Percentiles rank a stretch among this genome's conserved stretches.
Conservation (phyloP, 2,113 vertebrate genomes). For the Mirza zaza region DNA sequence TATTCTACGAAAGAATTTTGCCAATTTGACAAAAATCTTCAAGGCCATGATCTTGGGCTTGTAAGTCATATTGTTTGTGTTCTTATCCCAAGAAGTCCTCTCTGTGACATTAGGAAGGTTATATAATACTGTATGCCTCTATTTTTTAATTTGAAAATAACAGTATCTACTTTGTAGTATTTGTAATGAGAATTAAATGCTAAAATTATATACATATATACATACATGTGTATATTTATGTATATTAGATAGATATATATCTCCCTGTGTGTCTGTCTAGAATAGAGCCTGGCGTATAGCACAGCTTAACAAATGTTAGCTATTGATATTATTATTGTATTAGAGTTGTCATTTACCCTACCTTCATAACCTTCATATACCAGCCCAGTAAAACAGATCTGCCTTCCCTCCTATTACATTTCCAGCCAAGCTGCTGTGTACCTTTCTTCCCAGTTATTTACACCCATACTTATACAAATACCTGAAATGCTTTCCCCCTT, state of each 20-base stretch:
- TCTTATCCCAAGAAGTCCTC: background rate
- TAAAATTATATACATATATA: background rate
- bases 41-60: background rate
- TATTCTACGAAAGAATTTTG: constrained; percentile 36
- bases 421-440: background rate
- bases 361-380: background rate
- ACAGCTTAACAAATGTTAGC: background rate
- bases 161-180: background rate
- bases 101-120: background rate
- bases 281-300: background rate
- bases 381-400: background rate
- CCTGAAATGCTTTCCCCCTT: background rate
- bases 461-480: background rate
- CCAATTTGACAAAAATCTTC: background rate
- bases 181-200: constrained; percentile 22
- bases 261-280: background rate
- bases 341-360: background rate
- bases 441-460: background rate
- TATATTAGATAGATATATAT: background rate
- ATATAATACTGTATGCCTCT: background rate
- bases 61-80: background rate
- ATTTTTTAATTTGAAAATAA: constrained; percentile 17
- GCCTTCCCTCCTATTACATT: background rate
- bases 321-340: background rate
- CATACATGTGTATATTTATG: background rate